Conservation (phyloP, 2,797 vertebrate genomes). For the Enteromius radiatus region DNA sequence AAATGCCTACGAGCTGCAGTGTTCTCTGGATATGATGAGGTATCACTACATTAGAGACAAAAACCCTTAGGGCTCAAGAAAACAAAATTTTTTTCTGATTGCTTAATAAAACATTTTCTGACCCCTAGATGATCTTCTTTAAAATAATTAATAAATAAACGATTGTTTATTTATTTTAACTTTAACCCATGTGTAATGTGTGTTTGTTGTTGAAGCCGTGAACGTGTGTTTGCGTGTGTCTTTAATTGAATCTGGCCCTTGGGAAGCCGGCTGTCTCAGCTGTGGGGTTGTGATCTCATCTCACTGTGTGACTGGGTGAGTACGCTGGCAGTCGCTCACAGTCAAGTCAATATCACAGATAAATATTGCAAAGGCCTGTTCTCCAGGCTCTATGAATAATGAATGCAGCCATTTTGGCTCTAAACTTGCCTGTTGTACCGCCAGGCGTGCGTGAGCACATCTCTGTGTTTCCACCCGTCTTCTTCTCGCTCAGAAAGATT, state of each 20-base stretch:
- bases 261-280: conserved; percentile 64
- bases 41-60: neutral
- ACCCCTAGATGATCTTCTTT: neutral
- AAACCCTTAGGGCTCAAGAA: neutral
- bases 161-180: no score
- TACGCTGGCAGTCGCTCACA: conserved; percentile 70
- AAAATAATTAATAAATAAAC: neutral
- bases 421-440: conserved; percentile 76
- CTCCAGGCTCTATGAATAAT: conserved; percentile 88
- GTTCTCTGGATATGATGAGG: neutral
- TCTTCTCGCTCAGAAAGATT: conserved; percentile 32
- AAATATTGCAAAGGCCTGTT: conserved; percentile 83
- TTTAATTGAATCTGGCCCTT: conserved; percentile 75
- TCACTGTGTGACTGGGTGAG: conserved; percentile 67
- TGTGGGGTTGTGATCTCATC: conserved; percentile 65
- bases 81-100: neutral
- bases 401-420: conserved; percentile 79
- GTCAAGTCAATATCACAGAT: conserved; percentile 83
- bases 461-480: conserved; percentile 17
- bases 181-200: conserved; percentile 18
- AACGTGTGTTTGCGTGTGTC: conserved; percentile 45
- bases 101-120: neutral
- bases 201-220: conserved; percentile 41
- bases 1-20: neutral
- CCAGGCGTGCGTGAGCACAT: conserved; percentile 71